Percentiles rank a stretch among this genome's conserved stretches.
phyloP scores from a whole-genome alignment of 37 sponge, comb jelly and placozoan genomes.

The Agelas oroides region DNA sequence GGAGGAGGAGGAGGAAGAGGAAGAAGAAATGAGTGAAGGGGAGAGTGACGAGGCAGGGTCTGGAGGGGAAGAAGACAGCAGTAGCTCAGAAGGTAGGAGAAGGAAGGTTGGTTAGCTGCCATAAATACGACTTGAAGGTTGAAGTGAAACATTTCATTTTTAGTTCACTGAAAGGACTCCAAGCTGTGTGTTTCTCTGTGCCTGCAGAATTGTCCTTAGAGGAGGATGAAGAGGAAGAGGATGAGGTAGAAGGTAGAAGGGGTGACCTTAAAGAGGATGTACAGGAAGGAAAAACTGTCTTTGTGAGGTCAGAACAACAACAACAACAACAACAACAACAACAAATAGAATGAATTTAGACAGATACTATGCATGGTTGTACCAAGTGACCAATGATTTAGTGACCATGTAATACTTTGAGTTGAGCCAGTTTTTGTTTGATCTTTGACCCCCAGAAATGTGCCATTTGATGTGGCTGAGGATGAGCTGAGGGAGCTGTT shows the following conservation, averaged over 20 bases:
- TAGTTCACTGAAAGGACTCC: background rate
- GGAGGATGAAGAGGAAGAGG: conserved; percentile 18
- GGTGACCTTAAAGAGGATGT: conserved; percentile 51
- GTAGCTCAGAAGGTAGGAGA: background rate
- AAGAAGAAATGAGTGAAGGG: background rate
- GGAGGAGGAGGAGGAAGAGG: background rate
- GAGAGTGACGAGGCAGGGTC: background rate
- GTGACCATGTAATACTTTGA: too few species aligned
- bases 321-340: too few species aligned
- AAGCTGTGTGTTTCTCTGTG: background rate
- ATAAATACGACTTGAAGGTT: too few species aligned
- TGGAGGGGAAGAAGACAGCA: background rate
- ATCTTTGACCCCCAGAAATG: conserved; percentile 43
- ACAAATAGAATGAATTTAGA: too few species aligned
- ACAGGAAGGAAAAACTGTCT: conserved; percentile 78
- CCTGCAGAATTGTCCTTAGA: background rate
- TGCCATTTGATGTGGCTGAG: conserved; percentile 69
- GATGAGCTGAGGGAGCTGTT: conserved; percentile 62
- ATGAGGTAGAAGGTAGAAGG: conserved; percentile 6
- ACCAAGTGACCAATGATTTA: too few species aligned
- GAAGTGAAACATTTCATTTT: background rate
- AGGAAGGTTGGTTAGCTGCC: background rate
- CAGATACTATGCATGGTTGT: too few species aligned
- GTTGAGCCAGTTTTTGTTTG: too few species aligned
- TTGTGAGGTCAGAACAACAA: conserved; percentile 77